Percentiles rank a stretch among this genome's conserved stretches.
Conservation (phyloP, 2,113 vertebrate genomes). For the Phalacrocorax pelagicus region DNA sequence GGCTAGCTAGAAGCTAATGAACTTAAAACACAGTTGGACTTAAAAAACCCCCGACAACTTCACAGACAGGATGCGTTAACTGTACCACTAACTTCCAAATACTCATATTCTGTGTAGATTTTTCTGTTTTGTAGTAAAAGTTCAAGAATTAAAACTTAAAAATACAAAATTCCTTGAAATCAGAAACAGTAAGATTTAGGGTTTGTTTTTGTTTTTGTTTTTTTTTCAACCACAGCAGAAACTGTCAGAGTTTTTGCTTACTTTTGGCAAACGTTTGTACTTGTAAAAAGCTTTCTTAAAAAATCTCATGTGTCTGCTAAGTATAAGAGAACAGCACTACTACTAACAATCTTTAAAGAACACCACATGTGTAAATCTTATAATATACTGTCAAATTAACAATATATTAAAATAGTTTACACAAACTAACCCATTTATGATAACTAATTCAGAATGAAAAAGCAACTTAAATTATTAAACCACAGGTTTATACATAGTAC, state of each 20-base stretch:
- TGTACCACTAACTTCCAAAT: background rate
- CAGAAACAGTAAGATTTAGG: background rate
- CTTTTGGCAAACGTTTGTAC: background rate
- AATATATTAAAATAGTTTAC: background rate
- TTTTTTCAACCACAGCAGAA: background rate
- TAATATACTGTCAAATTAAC: background rate
- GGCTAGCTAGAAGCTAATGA: background rate
- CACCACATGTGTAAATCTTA: background rate
- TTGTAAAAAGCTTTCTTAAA: background rate
- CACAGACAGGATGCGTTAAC: background rate
- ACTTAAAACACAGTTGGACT: background rate
- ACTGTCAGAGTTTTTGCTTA: background rate
- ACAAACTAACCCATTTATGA: background rate
- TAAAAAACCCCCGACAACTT: background rate
- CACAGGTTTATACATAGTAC: background rate
- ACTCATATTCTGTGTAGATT: background rate
- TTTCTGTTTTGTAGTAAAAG: background rate
- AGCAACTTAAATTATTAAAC: background rate
- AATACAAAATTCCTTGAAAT: background rate
- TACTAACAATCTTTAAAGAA: background rate
- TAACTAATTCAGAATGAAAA: background rate
- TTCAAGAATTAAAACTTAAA: background rate
- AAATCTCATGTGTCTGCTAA: background rate
- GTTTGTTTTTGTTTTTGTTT: background rate
- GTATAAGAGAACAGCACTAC: background rate